Evolutionary conservation across 1,140 invertebrate species (phyloP).

Genomic region (Adoxophyes honmai): DNA sequence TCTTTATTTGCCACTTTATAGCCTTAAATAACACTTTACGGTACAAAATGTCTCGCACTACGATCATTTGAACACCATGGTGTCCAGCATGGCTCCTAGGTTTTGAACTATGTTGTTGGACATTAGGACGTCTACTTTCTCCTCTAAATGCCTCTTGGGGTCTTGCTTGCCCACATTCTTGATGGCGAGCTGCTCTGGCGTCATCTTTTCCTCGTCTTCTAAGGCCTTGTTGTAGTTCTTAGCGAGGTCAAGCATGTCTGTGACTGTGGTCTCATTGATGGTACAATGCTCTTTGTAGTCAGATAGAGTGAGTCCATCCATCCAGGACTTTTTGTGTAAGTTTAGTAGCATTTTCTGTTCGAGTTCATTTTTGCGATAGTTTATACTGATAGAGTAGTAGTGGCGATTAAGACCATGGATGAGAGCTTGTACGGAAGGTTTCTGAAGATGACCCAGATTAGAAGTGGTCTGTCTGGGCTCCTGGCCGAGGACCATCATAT

Average conservation of each 20-base stretch:
- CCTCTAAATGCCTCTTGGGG: constrained; percentile 99
- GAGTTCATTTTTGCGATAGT: constrained; percentile 99
- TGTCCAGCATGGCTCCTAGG: constrained; percentile 98
- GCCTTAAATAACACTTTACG: constrained; percentile 37
- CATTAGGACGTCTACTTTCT: constrained; percentile 98
- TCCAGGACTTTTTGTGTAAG: constrained; percentile 99
- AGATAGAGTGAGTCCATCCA: constrained; percentile 96
- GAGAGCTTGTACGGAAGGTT: constrained; percentile 99
- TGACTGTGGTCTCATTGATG: constrained; percentile 93
- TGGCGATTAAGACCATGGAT: constrained; percentile 99
- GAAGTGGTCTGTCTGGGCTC: constrained; percentile 99
- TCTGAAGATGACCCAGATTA: constrained; percentile 98
- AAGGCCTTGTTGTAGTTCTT: constrained; percentile 99
- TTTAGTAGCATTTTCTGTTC: constrained; percentile 99
- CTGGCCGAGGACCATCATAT: constrained; percentile 99
- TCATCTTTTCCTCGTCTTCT: constrained; percentile 99
- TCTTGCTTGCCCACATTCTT: constrained; percentile 99
- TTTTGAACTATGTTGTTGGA: constrained; percentile 99
- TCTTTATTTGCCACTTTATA: constrained; percentile 40
- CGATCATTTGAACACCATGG: constrained; percentile 91
- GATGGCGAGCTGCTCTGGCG: constrained; percentile 98
- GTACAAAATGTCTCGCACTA: constrained; percentile 33
- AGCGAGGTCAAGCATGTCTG: constrained; percentile 97
- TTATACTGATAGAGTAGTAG: constrained; percentile 99
- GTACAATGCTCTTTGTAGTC: constrained; percentile 97